A percentile compares a stretch with the other conserved stretches of the same genome.
These are phyloP conservation scores for Pangasius sanitwongsei DNA, from an alignment of 2,797 vertebrate genomes.

Conservation along the genomic window DNA sequence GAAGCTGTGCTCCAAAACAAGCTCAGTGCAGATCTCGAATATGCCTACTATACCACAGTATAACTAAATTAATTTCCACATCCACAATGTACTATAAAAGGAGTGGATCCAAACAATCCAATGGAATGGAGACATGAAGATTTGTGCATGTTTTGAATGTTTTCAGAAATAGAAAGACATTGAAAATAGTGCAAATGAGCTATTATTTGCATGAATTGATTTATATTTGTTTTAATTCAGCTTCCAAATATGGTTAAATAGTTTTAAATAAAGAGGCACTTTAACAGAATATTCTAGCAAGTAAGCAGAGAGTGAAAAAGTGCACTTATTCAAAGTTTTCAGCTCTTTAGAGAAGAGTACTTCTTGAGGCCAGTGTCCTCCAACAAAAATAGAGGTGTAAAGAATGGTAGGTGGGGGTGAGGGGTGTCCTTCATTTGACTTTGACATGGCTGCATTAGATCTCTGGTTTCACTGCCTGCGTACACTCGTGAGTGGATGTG, in stretches of 20 bases:
- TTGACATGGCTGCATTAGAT: slow-evolving; percentile 47
- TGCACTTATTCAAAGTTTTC: background rate
- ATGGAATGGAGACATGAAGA: background rate
- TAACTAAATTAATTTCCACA: background rate
- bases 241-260: background rate
- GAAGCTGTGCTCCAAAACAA: slow-evolving; percentile 34
- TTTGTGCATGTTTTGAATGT: background rate
- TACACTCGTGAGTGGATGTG: slow-evolving; percentile 35
- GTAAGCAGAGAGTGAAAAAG: background rate
- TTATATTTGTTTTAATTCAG: background rate
- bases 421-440: slow-evolving; percentile 55
- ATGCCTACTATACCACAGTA: slow-evolving; percentile 8
- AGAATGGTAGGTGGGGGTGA: slow-evolving; percentile 33
- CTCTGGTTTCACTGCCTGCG: slow-evolving; percentile 60
- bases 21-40: slow-evolving; percentile 40
- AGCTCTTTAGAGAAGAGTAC: slow-evolving; percentile 10
- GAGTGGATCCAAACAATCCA: background rate
- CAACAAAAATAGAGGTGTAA: slow-evolving; percentile 15
- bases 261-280: background rate
- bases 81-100: background rate
- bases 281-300: background rate
- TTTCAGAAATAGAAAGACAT: background rate
- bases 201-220: too few relatives aligned
- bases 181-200: background rate
- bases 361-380: background rate